A percentile compares a stretch with the other conserved stretches of the same genome.
Evolutionary conservation across 2,888 invertebrate species (phyloP).

Genomic region (Neoitamus cyanurus): DNA sequence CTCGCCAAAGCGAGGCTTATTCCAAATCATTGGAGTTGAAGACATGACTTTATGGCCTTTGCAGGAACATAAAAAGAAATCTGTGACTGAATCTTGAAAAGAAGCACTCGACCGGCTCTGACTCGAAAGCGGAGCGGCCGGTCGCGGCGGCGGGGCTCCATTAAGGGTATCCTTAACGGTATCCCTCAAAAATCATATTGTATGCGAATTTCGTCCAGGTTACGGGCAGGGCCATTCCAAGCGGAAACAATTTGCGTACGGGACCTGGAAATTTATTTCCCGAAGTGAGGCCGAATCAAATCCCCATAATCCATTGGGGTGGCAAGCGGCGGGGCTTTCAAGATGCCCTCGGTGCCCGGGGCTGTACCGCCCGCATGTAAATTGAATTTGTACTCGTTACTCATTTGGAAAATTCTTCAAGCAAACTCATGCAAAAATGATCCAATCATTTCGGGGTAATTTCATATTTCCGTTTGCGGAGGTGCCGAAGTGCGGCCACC

Average conservation of each 20-base stretch:
- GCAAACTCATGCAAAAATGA: constrained; percentile 44
- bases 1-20: neutral
- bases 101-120: neutral
- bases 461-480: constrained; percentile 37
- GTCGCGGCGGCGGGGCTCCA: neutral
- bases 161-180: neutral
- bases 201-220: neutral
- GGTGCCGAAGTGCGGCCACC: constrained; percentile 1
- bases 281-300: constrained; percentile 17
- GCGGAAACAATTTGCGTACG: constrained; percentile 40
- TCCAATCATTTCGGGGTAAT: constrained; percentile 45
- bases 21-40: constrained; percentile 10
- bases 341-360: neutral
- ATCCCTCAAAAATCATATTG: constrained; percentile 21
- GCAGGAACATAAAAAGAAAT: constrained; percentile 8
- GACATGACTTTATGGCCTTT: neutral
- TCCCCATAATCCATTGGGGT: constrained; percentile 19
- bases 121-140: neutral
- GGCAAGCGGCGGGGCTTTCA: neutral
- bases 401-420: constrained; percentile 47
- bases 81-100: neutral
- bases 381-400: constrained; percentile 43
- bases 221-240: neutral
- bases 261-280: constrained; percentile 24
- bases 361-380: neutral